phyloP scores from a whole-genome alignment of 2,888 invertebrate species.

The Malacosoma neustria region DNA sequence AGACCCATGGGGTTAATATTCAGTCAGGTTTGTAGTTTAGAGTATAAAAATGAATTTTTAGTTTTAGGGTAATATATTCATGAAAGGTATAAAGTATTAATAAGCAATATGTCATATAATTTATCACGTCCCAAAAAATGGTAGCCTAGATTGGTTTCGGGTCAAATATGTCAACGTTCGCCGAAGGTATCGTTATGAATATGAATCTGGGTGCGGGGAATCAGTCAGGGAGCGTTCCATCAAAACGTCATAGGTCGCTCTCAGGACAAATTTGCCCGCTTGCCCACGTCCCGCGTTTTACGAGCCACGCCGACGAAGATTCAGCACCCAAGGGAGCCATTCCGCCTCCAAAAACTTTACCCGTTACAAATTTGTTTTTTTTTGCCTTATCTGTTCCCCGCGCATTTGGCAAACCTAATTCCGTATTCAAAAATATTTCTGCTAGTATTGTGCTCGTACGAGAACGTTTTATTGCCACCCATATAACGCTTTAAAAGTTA shows the following conservation, averaged over 20 bases:
- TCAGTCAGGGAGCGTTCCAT: constrained; percentile 68
- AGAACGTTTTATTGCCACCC: constrained; percentile 67
- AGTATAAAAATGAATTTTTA: too few species aligned
- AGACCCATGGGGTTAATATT: too few species aligned
- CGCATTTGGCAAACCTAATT: constrained; percentile 74
- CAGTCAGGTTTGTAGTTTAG: too few species aligned
- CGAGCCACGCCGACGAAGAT: constrained; percentile 72
- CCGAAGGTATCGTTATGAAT: constrained; percentile 64
- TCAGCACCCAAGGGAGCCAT: constrained; percentile 74
- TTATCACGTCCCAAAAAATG: constrained; percentile 28
- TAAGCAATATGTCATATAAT: constrained; percentile 25
- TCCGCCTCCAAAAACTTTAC: constrained; percentile 75
- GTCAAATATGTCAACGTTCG: constrained; percentile 44
- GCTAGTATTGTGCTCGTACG: constrained; percentile 73
- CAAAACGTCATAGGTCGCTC: constrained; percentile 74
- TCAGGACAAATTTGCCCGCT: constrained; percentile 72
- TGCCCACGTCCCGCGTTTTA: constrained; percentile 74
- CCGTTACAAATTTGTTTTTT: constrained; percentile 76
- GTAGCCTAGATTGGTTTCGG: constrained; percentile 36
- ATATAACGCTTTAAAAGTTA: constrained; percentile 75
- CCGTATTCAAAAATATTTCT: constrained; percentile 75
- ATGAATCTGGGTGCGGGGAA: constrained; percentile 67
- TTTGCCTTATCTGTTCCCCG: constrained; percentile 72
- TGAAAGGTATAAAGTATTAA: constrained; percentile 21
- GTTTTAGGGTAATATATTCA: too few species aligned